Conservation (phyloP, 2,888 invertebrate genomes). For the Neuroscelio doddi region DNA sequence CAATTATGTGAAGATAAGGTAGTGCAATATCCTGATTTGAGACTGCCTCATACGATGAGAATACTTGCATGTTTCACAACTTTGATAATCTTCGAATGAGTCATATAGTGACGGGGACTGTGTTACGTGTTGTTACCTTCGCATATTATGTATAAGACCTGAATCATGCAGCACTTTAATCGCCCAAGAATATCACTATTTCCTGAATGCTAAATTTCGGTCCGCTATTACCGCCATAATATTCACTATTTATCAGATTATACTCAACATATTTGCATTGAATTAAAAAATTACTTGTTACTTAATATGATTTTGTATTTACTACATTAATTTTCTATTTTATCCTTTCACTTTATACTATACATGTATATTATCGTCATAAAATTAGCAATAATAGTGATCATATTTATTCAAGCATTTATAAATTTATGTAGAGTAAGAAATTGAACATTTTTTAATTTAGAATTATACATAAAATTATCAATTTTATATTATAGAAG, state of each 20-base stretch:
- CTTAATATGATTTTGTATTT: background rate
- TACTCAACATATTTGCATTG: background rate
- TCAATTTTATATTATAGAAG: too few species aligned
- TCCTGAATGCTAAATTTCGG: conserved; percentile 44
- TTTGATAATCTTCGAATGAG: conserved; percentile 41
- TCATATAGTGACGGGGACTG: conserved; percentile 33
- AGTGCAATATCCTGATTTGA: conserved; percentile 2
- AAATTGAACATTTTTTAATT: too few species aligned
- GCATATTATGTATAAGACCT: conserved; percentile 40
- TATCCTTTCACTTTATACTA: background rate
- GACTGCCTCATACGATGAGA: conserved; percentile 31
- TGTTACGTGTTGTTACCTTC: conserved; percentile 43
- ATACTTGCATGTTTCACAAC: conserved; percentile 35
- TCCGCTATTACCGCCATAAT: too few species aligned
- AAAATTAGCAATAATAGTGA: too few species aligned
- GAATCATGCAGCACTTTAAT: conserved; percentile 44
- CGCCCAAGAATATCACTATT: conserved; percentile 43
- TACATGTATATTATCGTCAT: background rate
- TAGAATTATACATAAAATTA: too few species aligned
- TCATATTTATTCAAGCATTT: too few species aligned
- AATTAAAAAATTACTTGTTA: background rate
- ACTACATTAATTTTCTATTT: background rate
- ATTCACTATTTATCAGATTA: conserved; percentile 12
- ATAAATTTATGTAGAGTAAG: too few species aligned
- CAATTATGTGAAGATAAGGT: background rate